Conservation (phyloP, 2,113 vertebrate genomes). For the Marmota monax region DNA sequence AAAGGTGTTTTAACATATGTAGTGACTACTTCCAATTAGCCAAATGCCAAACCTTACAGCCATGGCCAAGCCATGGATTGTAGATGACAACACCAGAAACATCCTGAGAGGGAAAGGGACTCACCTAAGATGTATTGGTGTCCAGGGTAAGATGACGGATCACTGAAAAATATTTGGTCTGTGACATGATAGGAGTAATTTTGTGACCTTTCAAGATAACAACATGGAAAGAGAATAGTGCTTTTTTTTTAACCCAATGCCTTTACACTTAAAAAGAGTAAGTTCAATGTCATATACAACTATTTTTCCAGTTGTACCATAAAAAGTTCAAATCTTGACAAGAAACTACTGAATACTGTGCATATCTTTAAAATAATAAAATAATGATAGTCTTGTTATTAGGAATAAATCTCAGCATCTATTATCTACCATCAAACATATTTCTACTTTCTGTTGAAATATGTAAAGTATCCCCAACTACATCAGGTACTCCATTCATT, state of each 20-base stretch:
- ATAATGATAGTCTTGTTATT: neutral
- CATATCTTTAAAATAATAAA: constrained; percentile 9
- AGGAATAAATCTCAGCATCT: neutral
- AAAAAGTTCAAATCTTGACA: constrained; percentile 28
- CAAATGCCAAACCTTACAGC: neutral
- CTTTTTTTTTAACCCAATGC: neutral
- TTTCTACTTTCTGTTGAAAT: constrained; percentile 51
- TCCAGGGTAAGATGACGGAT: neutral
- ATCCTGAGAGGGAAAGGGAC: neutral
- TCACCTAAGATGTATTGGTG: neutral
- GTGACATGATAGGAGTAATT: neutral
- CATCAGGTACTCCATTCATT: neutral
- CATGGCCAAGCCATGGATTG: no score
- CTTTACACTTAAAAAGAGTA: constrained; percentile 11
- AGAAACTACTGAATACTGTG: constrained; percentile 16
- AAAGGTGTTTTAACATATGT: neutral
- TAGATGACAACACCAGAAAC: neutral
- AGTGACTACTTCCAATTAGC: neutral
- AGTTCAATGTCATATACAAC: constrained; percentile 6
- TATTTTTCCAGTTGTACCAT: neutral
- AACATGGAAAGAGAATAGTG: neutral
- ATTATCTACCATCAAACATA: neutral
- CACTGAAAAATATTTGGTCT: constrained; percentile 28
- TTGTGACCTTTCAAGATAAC: neutral
- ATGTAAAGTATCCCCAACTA: neutral